These are phyloP conservation scores for Drosophila setosimentum DNA, from an alignment of 2,888 invertebrate species.

Conservation along the genomic window DNA sequence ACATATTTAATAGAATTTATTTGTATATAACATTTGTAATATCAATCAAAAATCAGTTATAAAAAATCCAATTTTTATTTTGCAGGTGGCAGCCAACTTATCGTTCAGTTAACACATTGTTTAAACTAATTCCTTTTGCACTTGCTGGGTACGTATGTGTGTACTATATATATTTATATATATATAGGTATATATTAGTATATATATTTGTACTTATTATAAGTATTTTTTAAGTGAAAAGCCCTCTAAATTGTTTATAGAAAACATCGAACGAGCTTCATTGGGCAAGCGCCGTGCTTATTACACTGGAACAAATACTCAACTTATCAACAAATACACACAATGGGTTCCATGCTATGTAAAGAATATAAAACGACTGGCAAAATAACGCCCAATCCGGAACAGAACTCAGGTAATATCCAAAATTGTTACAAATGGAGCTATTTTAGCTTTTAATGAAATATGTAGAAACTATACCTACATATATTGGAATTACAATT, in stretches of 20 bases:
- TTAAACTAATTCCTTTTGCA: conserved; percentile 22
- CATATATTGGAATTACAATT: background rate
- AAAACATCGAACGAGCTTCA: background rate
- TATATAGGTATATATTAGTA: background rate
- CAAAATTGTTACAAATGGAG: background rate
- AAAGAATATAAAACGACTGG: conserved; percentile 83
- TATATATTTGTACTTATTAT: background rate
- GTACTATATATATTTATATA: background rate
- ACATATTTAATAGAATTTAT: background rate
- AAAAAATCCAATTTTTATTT: conserved; percentile 3
- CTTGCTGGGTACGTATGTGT: conserved; percentile 27
- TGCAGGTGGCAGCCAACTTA: conserved; percentile 38
- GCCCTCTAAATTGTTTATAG: conserved; percentile 9
- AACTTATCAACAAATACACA: conserved; percentile 33
- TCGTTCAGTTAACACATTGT: conserved; percentile 26
- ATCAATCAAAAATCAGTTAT: background rate
- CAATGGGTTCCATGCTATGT: conserved; percentile 83
- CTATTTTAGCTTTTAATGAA: background rate
- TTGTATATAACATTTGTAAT: background rate
- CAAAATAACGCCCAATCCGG: conserved; percentile 69
- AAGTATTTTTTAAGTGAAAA: background rate
- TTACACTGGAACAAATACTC: conserved; percentile 17
- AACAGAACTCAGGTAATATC: conserved; percentile 62
- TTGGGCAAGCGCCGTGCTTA: background rate
- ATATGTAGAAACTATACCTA: background rate